Evolutionary conservation across 2,797 vertebrate genomes (phyloP), one percentile per base, ranked within the genome.

Genomic region (Propithecus deckenii): DNA sequence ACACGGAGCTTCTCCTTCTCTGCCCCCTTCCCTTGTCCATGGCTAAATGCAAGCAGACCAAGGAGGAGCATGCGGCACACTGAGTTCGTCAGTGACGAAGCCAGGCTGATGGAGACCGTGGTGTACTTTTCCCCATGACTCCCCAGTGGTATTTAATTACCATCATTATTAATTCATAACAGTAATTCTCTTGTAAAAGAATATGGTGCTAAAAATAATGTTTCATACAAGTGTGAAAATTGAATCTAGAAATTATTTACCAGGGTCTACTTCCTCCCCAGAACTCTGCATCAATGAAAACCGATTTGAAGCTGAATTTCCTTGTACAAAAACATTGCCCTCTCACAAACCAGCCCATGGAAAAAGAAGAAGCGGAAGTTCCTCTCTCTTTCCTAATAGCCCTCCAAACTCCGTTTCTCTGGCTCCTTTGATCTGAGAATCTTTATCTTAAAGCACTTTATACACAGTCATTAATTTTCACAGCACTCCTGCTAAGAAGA

Each of bases 391-490:
- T 52, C 38, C 57, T 71, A 52, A 59, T 0, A 32, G 43, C 14
- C 4, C 78, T 88, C 65, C 52, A 48, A 71, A 57, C 41, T 76
- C n/a, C 75, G 43, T 65, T 55, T 71, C 32, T 71, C 23, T 9
- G 52, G 89, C 65, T 93, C 63, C 71, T 96, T 95, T 95, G 92
- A 84, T 91, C 41, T 65, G 89, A 78, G 84, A 81, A 89, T 93
- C 90, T 98, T 89, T 96, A 93, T 94, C 91, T 95, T 94, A 92
- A 87, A 93, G 48, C 75, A 81, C 76, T 93, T 92, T 89, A 78
- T 59, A 61, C 30, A 41, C 23, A 85, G 55, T 91, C 88, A 89
- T 94, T 97, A 95, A 92, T 96, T 97, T 96, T 95, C 95, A 86
- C n/a, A 90, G 90, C 69, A 94, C 63, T 85, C 93, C 83, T 84